Evolutionary conservation across 2,888 invertebrate species (phyloP), one percentile per base, ranked within the genome.

Genomic region (Cryptocheilus praepositus): DNA sequence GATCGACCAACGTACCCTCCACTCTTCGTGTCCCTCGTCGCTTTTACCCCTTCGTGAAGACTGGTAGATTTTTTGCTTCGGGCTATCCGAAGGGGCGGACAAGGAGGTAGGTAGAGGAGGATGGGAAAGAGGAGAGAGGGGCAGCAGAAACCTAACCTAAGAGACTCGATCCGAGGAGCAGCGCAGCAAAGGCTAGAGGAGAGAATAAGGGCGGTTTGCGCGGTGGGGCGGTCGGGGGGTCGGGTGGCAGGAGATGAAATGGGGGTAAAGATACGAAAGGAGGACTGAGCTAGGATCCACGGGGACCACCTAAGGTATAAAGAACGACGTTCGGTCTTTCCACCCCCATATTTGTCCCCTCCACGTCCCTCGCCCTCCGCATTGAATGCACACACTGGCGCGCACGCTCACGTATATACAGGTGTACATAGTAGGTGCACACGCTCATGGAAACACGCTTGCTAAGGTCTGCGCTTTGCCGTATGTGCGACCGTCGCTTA

Each of bases 251-350:
- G 71, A 77, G 79, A 74, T 73, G 79, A 79, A 77, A 80, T 71
- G 82, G 77, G 76, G 77, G 76, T 79, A 80, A 78, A 81, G 83
- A 83, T 82, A 83, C 85, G 83, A 82, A 84, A 84, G 79, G 83
- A 81, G 82, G 81, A 83, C 82, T 83, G 79, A 79, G 80, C 81
- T 77, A 81, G 83, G 82, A 86, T 85, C 84, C 83, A 83, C 81
- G 80, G 84, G 84, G 83, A 85, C 85, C 83, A 83, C 85, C 81
- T 80, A 79, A 84, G 83, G 85, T 82, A 86, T 86, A 84, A 85
- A 84, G 83, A 84, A 85, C 84, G 85, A 81, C 80, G 77, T 74
- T 76, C 81, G 83, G 75, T 80, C 81, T 81, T 82, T 80, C 81
- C 82, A 82, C 83, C 83, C 81, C 79, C 84, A 72, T 78, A 79